Evolutionary conservation across 2,888 invertebrate species (phyloP), one percentile per base, ranked within the genome.

Genomic region (Willowsia nigromaculata): DNA sequence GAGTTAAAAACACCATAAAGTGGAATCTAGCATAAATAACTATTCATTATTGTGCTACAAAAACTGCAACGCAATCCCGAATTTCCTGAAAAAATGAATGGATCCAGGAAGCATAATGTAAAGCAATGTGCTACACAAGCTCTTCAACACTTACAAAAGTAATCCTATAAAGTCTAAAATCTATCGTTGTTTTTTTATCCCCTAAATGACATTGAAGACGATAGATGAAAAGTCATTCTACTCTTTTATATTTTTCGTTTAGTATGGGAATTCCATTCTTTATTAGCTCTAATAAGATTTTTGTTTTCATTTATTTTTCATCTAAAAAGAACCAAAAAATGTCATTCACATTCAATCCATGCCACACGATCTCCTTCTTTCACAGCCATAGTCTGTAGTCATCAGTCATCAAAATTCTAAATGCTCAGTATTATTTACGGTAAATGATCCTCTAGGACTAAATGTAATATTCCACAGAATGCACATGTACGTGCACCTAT

Each of bases 151-250:
- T 50, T 50, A 50, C 50, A 11, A 53, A 4, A 18, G 9, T 13
- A 59, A 27, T 27, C 27, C 59, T 59, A 59, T 25, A 2, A 59
- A 56, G 27, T 53, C 13, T 11, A 27, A 27, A 25, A 27, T 27
- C 59, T 27, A 59, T 27, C 30, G 65, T 9, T 6, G 11, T 30
- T 65, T 33, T 33, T n/a, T 33, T 33, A 65, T 33, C n/a, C 4
- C n/a, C n/a, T 15, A 47, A 59, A 40, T 80, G 80, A 80, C 80
- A 80, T 80, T 80, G 80, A 80, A 80, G 40, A 18, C 40, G 18
- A 59, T 33, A 78, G 56, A 78, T 37, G 40, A 80, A 59, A 65
- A 37, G 80, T 80, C 59, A 80, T 59, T 80, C 80, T 56, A 40
- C 30, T 76, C 25, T 74, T 27, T 27, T 40, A 43, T 71, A 9